Evolutionary conservation across 2,113 vertebrate species (phyloP), one percentile per base, ranked within the genome.

Genomic region (Sturnus vulgaris): DNA sequence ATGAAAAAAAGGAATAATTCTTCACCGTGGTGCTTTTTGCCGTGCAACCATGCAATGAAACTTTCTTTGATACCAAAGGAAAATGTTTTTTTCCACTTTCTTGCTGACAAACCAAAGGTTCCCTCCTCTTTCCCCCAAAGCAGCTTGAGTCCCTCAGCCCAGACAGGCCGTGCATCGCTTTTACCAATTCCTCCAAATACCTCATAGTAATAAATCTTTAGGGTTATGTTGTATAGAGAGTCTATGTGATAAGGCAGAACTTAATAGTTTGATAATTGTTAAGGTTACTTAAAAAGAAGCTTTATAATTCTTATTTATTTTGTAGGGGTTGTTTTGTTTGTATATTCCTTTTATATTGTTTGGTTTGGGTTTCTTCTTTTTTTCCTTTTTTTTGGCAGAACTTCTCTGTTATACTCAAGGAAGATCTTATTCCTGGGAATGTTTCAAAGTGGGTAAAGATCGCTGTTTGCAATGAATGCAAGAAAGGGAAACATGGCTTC

Each of bases 131-230:
- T 90, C 78, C 94, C 94, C 90, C 93, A 31, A 46, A 97, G 93
- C 72, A 89, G 82, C 83, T 96, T 93, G 89, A 97, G 96, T 94
- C 96, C 97, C 97, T 97, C 96, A 89, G 63, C 95, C 94, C 94
- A 98, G 98, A 98, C 98, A 98, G 98, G 99, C 98, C 98, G 98
- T 99, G 99, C 98, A 98, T 98, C 96, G 98, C 98, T 98, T 98
- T 98, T 98, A 99, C 98, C 98, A 98, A 98, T 99, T 98, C 98
- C 98, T 99, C 98, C 98, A 99, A 99, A 99, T 99, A 99, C 99
- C 99, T 99, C 99, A 99, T 99, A 98, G 98, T 99, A 99, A 99
- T 98, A 98, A 99, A 98, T 98, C 98, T 98, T 98, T 99, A 99
- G 98, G 98, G 98, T 99, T 99, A 98, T 98, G 98, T 98, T 98